Percentiles rank a stretch among this genome's conserved stretches.
Evolutionary conservation across 2,797 vertebrate genomes (phyloP).

Genomic region (Eulemur mongoz): DNA sequence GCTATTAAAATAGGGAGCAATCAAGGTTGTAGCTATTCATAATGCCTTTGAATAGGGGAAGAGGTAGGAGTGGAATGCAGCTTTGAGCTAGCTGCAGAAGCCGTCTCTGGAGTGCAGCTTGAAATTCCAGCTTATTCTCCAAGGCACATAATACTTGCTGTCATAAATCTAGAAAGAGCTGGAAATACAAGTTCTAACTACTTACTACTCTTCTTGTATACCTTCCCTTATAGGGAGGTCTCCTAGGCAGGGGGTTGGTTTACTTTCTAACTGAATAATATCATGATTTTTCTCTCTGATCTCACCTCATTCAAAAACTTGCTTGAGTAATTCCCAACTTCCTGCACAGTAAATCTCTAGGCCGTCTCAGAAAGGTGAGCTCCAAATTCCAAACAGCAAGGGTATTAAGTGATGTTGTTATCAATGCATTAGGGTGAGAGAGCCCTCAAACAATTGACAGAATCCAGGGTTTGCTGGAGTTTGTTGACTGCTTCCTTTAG

Average conservation of each 20-base stretch:
- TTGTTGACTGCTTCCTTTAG: background rate
- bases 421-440: background rate
- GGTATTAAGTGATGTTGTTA: background rate
- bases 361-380: background rate
- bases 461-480: background rate
- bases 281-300: background rate
- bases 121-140: constrained; percentile 3
- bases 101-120: background rate
- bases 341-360: background rate
- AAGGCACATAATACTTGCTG: background rate
- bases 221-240: background rate
- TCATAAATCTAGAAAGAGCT: background rate
- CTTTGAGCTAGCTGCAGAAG: background rate
- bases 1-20: background rate
- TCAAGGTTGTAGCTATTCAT: constrained; percentile 31
- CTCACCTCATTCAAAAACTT: background rate
- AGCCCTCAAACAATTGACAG: background rate
- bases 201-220: background rate
- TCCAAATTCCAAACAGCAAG: background rate
- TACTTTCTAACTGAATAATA: background rate
- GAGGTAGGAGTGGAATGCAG: background rate
- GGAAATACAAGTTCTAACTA: background rate
- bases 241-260: background rate
- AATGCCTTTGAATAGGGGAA: background rate
- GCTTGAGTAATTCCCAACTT: background rate